A percentile compares a stretch with the other conserved stretches of the same genome.
phyloP scores from a whole-genome alignment of 2,888 invertebrate species.

The Entomobrya proxima region DNA sequence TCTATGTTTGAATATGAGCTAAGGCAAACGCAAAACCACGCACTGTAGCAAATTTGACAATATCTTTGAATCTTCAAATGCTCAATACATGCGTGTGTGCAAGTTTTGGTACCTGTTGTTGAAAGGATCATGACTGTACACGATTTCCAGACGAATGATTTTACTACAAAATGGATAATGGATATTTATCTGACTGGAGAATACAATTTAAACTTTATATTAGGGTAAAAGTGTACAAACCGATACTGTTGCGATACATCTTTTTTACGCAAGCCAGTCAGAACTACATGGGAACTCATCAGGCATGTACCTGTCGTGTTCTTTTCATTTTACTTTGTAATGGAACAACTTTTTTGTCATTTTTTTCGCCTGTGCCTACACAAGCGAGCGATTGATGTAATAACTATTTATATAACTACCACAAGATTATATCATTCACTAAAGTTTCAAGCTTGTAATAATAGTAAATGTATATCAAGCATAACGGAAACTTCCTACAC shows the following conservation, averaged over 20 bases:
- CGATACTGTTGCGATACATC: neutral
- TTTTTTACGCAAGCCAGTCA: neutral
- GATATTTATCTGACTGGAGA: neutral
- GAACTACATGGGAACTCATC: neutral
- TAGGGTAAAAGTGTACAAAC: neutral
- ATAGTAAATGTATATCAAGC: neutral
- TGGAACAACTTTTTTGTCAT: neutral
- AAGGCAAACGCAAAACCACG: too few species aligned
- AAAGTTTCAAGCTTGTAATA: neutral
- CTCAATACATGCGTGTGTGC: constrained; percentile 7
- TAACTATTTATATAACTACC: neutral
- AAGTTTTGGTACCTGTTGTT: neutral
- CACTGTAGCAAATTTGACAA: too few species aligned
- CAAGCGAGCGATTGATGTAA: neutral
- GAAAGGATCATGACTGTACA: neutral
- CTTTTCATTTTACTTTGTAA: neutral
- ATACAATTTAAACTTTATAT: neutral
- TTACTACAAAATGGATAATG: neutral
- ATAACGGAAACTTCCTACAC: neutral
- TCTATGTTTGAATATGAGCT: too few species aligned
- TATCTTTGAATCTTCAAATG: too few species aligned
- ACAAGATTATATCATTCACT: neutral
- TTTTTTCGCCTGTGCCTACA: neutral
- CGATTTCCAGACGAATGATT: neutral
- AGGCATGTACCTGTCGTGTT: neutral